Evolutionary conservation across 2,888 invertebrate genomes (phyloP), one percentile per base, ranked within the genome.

Genomic region (Scrobipalpa atriplicella): DNA sequence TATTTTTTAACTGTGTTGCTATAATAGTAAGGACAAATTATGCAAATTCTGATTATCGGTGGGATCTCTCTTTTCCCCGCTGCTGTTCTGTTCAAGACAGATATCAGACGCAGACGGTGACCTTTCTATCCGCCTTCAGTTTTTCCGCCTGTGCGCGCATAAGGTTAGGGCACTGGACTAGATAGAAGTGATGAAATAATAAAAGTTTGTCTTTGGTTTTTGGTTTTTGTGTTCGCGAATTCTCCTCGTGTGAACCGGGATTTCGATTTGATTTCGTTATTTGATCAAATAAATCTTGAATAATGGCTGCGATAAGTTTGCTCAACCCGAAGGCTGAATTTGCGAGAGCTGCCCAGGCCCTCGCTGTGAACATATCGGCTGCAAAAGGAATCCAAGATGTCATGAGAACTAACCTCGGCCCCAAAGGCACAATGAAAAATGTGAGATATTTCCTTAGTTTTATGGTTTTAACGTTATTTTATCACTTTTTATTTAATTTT

Each of bases 381-480:
- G 99, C 99, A 11, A 98, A 97, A 92, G 99, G 99, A 62, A 96
- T 99, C 75, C 99, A 99, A 92, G 99, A 99, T 95, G 99, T 99
- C 64, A 97, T 99, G 96, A 97, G 96, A 93, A 97, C 98, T 77
- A 99, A 99, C 94, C 95, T 99, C 81, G 99, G 99, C n/a, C 99
- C 99, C 0, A 99, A 98, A 91, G 99, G 99, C 83, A 99, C 99
- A 70, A 96, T 99, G 95, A 99, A 99, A n/a, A 95, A 99, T 99
- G 99, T 99, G 93, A 95, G 96, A 89, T 77, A 75, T 74, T 71
- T 66, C 19, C 1, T 58, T 38, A n/a, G 38, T 56, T 11, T 36
- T n/a, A 29, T 6, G 11, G 19, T 56, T 29, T 56, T 29, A 3
- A 29, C 1, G 2, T 1, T 1, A n/a, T 56, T 36, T 16, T 58